Base-by-base conservation (phyloP, 2,797 vertebrate species). In the Manis javanica region DNA sequence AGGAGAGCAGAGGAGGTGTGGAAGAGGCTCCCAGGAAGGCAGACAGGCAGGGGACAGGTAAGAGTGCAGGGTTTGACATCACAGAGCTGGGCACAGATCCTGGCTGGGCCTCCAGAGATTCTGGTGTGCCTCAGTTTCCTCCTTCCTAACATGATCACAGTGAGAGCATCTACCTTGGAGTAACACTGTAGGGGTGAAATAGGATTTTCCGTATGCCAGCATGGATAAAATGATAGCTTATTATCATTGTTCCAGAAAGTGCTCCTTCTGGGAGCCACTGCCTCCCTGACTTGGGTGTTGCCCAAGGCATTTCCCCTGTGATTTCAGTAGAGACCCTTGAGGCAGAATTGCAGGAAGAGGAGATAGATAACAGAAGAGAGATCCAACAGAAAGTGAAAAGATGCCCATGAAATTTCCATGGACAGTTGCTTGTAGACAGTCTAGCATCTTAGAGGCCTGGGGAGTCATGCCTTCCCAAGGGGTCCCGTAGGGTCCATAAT, bases 281-380 rank as follows among this genome's bases (percentile, higher is more conserved):
- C 34, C 34, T 16, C 26, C 0, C 0, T 0, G 3, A 15, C 1
- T 0, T 4, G 46, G 55, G 82, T 10, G 3, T 9, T n/a, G 12
- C 34, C 5, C 4, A 4, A 92, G 85, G 18, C 7, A 31, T 39
- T 31, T 68, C 24, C 10, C 11, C 1, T 14, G 42, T n/a, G 2
- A 77, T 19, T 42, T 46, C 31, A 24, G 46, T 26, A 69, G 1
- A 26, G 51, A 81, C 0, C 49, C 26, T 68, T 37, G 26, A 75
- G 55, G 75, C 34, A 42, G 29, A 78, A 53, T 11, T 55, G 11
- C 19, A 39, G 19, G 24, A 4, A 51, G 64, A 29, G 57, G 5
- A 59, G 14, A 68, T 1, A 77, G 96, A 39, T 2, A 3, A 23
- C 5, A 51, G 51, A 74, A 59, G 68, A 68, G 46, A 29, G 1